Percentiles rank a stretch among this genome's conserved stretches.
phyloP scores from a whole-genome alignment of 2,113 vertebrate genomes.

The Brachirus orientalis region DNA sequence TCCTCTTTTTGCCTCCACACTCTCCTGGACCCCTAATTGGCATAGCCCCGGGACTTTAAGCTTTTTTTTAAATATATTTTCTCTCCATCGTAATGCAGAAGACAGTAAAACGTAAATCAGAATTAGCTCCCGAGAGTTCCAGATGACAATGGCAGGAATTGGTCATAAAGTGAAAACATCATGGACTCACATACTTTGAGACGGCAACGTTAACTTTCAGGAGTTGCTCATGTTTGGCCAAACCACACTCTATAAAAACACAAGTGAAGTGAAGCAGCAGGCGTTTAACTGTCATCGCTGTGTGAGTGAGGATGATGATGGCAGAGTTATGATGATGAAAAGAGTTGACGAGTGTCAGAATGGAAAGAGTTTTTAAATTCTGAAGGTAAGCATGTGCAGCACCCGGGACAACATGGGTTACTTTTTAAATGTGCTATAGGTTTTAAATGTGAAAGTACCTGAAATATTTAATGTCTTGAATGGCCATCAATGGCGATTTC shows the following conservation, averaged over 20 bases:
- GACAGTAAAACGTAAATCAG: conserved; percentile 15
- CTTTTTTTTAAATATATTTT: not conserved
- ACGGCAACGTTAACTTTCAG: too few species aligned
- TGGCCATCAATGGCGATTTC: too few species aligned
- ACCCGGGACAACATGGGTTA: too few species aligned
- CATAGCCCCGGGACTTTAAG: conserved; percentile 25
- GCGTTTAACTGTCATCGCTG: not conserved
- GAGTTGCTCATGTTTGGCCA: too few species aligned
- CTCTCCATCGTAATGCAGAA: conserved; percentile 4
- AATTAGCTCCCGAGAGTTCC: conserved; percentile 33
- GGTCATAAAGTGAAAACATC: too few species aligned
- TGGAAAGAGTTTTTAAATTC: not conserved
- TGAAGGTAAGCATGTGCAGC: not conserved
- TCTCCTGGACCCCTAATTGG: conserved; percentile 44
- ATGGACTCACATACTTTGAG: too few species aligned
- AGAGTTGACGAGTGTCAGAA: not conserved
- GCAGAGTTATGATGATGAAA: not conserved
- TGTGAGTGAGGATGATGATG: not conserved
- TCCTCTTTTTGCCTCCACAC: conserved; percentile 16
- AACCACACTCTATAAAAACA: not conserved
- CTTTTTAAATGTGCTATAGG: too few species aligned
- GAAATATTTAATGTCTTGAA: too few species aligned
- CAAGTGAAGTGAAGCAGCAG: too few species aligned
- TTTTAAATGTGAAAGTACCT: too few species aligned
- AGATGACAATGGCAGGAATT: not conserved